Evolutionary conservation across 2,888 invertebrate genomes (phyloP), one percentile per base, ranked within the genome.

Genomic region (Acholoe squamosa): DNA sequence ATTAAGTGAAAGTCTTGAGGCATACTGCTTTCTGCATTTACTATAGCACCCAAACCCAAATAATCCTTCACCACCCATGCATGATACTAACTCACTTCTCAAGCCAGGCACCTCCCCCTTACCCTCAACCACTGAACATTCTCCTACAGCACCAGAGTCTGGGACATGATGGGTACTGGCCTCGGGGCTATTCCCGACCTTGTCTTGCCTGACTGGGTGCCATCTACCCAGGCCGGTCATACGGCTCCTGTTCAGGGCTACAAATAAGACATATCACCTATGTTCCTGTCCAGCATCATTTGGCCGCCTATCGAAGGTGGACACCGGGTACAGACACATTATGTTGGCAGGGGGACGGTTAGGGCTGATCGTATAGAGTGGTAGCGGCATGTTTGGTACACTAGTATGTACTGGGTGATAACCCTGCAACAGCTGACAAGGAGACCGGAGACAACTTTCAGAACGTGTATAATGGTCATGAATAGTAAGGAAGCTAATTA

Each of bases 251-350:
- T 14, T 28, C 71, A 71, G n/a, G 71, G 71, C 71, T 28, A 71
- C 71, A 71, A 71, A 71, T 28, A 71, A 71, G 71, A 71, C 71
- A 71, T 71, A 71, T 71, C 28, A 28, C 71, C 71, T 28, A 71
- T 71, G 71, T 71, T 71, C 71, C 71, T 71, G 71, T 25, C 71
- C 71, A 28, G 71, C 71, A 28, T 71, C 71, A 71, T 71, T 71
- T 71, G 71, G 71, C n/a, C 28, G 61, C 71, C 71, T 71, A 71
- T 71, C 71, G 71, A 28, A 7, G 71, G 31, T 71, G 71, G 71
- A 71, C 71, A 71, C 31, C 28, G n/a, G 71, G 71, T 71, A 71
- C 71, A 71, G 71, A 5, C 16, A 16, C 71, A 71, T 71, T 71
- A 71, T 71, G 14, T 71, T 25, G 28, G 61, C 43, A 43, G 43